These are phyloP conservation scores for Lepidurus couesii DNA, from an alignment of 1,140 invertebrate genomes.

Conservation along the genomic window DNA sequence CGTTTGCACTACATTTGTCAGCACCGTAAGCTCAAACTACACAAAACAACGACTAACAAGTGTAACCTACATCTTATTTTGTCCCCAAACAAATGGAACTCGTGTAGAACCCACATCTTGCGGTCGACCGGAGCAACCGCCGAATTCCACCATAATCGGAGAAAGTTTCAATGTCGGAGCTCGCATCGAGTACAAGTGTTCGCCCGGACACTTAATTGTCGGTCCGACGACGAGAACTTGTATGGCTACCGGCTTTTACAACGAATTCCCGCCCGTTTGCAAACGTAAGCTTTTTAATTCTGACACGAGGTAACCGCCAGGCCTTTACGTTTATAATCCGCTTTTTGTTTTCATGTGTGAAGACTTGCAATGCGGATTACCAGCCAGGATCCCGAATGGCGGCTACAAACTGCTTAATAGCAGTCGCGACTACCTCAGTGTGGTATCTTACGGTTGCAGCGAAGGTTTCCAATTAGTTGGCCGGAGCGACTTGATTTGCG, in stretches of 20 bases:
- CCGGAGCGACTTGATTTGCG: slow-evolving; percentile 73
- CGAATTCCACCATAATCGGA: slow-evolving; percentile 80
- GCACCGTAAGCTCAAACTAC: slow-evolving; percentile 66
- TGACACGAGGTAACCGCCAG: background rate
- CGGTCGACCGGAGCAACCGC: slow-evolving; percentile 82
- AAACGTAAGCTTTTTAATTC: slow-evolving; percentile 63
- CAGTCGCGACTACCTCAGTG: slow-evolving; percentile 73
- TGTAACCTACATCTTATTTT: background rate
- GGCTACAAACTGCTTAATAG: slow-evolving; percentile 73
- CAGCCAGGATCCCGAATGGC: slow-evolving; percentile 76
- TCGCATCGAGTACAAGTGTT: slow-evolving; percentile 78
- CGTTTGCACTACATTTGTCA: slow-evolving; percentile 88
- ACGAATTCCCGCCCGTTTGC: slow-evolving; percentile 86
- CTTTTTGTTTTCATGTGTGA: slow-evolving; percentile 35
- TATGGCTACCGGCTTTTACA: slow-evolving; percentile 85
- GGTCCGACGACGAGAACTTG: slow-evolving; percentile 77
- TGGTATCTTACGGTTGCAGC: slow-evolving; percentile 75
- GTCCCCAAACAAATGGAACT: background rate
- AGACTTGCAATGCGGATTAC: slow-evolving; percentile 85
- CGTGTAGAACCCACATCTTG: slow-evolving; percentile 74
- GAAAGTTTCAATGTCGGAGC: slow-evolving; percentile 73
- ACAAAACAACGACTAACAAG: no score
- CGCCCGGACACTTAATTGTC: slow-evolving; percentile 76
- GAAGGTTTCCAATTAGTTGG: slow-evolving; percentile 77
- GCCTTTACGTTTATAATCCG: slow-evolving; percentile 10